These are phyloP conservation scores for Anguilla pacifica DNA, from an alignment of 2,797 vertebrate species.

Conservation along the genomic window DNA sequence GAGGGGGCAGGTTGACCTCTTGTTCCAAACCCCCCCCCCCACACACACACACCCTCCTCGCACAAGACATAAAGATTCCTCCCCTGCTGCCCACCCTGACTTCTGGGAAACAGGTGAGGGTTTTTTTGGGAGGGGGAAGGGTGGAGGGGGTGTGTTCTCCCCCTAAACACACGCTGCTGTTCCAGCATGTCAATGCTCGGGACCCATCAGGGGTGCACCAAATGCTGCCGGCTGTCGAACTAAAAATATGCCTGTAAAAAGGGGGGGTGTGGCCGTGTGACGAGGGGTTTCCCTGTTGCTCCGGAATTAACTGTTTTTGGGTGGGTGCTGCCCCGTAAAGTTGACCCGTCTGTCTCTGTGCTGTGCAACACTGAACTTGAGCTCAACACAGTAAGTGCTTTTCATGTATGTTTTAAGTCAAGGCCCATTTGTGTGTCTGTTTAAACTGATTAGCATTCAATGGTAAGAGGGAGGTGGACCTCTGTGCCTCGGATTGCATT, in stretches of 20 bases:
- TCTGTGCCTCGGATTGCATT: no score
- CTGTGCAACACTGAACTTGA: not conserved
- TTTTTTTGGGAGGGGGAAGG: not conserved
- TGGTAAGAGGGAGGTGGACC: not conserved
- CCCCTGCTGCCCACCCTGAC: not conserved
- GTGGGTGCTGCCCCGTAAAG: not conserved
- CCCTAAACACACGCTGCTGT: not conserved
- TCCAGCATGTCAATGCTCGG: not conserved
- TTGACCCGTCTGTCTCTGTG: not conserved
- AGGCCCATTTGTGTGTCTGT: not conserved
- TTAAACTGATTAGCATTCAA: not conserved
- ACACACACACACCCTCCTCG: not conserved
- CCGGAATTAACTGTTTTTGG: not conserved
- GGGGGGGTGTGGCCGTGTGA: not conserved
- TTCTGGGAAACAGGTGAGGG: constrained; percentile 16
- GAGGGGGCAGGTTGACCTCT: not conserved
- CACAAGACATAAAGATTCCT: not conserved
- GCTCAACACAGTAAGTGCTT: no score
- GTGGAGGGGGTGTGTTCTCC: not conserved
- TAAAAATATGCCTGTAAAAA: constrained; percentile 16
- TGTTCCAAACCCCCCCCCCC: no score
- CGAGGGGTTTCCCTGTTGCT: not conserved
- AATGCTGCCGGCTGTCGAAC: not conserved
- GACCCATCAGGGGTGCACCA: not conserved
- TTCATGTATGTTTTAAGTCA: not conserved